A percentile compares a stretch with the other conserved stretches of the same genome.
Evolutionary conservation across 1,140 invertebrate genomes (phyloP).

Genomic region (Heliothis virescens): DNA sequence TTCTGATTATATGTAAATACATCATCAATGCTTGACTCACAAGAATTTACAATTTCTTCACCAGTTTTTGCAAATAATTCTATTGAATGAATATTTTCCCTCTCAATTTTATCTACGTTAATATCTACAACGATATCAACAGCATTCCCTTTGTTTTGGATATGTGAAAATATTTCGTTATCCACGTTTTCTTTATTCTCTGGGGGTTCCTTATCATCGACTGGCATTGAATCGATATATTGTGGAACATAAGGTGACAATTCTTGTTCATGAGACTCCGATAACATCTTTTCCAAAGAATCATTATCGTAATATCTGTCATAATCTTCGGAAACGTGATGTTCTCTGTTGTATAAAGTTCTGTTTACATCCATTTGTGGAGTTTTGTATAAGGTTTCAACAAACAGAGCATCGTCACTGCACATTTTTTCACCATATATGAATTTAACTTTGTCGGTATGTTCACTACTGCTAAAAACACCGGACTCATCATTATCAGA

Average conservation of each 20-base stretch:
- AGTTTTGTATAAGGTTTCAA: slow-evolving; percentile 75
- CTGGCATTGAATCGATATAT: slow-evolving; percentile 15
- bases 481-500: slow-evolving; percentile 59
- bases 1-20: slow-evolving; percentile 58
- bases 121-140: slow-evolving; percentile 29
- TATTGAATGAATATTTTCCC: slow-evolving; percentile 8
- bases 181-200: slow-evolving; percentile 49
- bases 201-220: background rate
- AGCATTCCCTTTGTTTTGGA: slow-evolving; percentile 5
- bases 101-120: slow-evolving; percentile 4
- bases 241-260: slow-evolving; percentile 29
- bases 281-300: slow-evolving; percentile 65
- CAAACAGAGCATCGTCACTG: slow-evolving; percentile 65
- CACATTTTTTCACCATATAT: slow-evolving; percentile 72
- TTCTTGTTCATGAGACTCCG: slow-evolving; percentile 56
- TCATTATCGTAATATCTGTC: slow-evolving; percentile 63
- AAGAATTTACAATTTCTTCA: slow-evolving; percentile 59
- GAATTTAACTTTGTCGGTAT: slow-evolving; percentile 71
- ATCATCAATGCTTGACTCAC: slow-evolving; percentile 67
- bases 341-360: slow-evolving; percentile 72
- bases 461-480: slow-evolving; percentile 57
- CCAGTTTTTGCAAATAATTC: slow-evolving; percentile 45
- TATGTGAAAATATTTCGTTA: background rate
- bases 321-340: slow-evolving; percentile 55
- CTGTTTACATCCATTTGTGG: slow-evolving; percentile 77